Percentiles rank a stretch among this genome's conserved stretches.
These are phyloP conservation scores for Cynocephalus volans DNA, from an alignment of 2,113 vertebrate genomes.

Conservation along the genomic window DNA sequence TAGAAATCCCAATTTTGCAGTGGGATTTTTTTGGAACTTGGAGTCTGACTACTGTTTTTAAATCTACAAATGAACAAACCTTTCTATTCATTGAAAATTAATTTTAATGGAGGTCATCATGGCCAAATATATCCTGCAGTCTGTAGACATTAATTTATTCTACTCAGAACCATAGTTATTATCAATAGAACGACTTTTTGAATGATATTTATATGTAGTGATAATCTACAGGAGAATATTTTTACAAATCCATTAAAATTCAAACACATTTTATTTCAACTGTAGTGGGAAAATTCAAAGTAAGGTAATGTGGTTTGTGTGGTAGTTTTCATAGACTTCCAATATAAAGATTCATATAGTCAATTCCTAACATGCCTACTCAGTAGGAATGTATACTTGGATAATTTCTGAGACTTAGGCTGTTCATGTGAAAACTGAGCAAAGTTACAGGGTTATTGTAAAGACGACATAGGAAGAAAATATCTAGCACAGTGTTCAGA, in stretches of 20 bases:
- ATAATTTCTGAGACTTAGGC: background rate
- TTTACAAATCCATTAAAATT: constrained; percentile 40
- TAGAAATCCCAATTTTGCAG: background rate
- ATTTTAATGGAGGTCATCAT: background rate
- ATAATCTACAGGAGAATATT: constrained; percentile 7
- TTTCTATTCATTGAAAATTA: constrained; percentile 4
- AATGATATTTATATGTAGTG: background rate
- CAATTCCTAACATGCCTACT: background rate
- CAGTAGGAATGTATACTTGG: background rate
- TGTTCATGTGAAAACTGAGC: background rate
- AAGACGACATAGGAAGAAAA: background rate
- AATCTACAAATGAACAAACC: background rate
- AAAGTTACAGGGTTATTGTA: background rate
- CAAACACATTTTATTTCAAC: constrained; percentile 4
- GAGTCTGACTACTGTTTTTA: background rate
- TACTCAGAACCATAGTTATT: background rate
- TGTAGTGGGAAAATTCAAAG: background rate
- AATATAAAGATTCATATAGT: background rate
- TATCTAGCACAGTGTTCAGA: background rate
- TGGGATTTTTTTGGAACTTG: background rate
- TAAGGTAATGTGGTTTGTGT: background rate
- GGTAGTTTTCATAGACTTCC: background rate
- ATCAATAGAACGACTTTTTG: constrained; percentile 12
- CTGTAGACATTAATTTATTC: constrained; percentile 22
- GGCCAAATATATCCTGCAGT: background rate